phyloP scores from a whole-genome alignment of 2,113 vertebrate species.

The Onychostoma macrolepis region DNA sequence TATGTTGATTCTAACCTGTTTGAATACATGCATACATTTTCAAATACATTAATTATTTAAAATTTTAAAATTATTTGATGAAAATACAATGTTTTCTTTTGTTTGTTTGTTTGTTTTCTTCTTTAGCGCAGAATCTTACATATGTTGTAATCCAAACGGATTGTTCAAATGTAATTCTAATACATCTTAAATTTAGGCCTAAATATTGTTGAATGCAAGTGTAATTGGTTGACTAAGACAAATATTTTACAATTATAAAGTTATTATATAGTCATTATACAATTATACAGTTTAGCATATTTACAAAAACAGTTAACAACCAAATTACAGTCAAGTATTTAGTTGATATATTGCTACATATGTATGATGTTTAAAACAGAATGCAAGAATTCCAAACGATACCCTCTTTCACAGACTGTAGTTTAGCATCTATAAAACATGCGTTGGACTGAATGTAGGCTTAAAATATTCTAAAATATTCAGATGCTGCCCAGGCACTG shows the following conservation, averaged over 20 bases:
- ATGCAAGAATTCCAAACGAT: background rate
- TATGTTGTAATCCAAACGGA: too few species aligned
- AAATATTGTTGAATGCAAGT: too few species aligned
- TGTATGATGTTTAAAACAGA: background rate
- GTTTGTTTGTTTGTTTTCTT: too few species aligned
- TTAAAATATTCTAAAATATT: background rate
- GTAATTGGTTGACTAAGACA: background rate
- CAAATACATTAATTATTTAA: too few species aligned
- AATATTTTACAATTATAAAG: background rate
- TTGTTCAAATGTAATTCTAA: too few species aligned
- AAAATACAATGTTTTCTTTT: background rate
- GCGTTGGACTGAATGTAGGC: background rate
- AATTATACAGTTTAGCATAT: background rate
- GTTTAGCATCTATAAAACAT: constrained; percentile 6
- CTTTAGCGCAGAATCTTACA: too few species aligned
- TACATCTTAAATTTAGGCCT: too few species aligned
- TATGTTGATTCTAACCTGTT: too few species aligned
- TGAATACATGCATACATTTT: too few species aligned
- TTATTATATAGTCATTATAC: background rate
- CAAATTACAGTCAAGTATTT: background rate
- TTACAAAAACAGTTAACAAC: background rate
- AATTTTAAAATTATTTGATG: background rate
- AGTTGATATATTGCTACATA: background rate
- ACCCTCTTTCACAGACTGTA: background rate
- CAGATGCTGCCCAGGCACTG: background rate